These are phyloP conservation scores for Amaurobius ferox DNA, from an alignment of 2,888 invertebrate species.

Conservation along the genomic window DNA sequence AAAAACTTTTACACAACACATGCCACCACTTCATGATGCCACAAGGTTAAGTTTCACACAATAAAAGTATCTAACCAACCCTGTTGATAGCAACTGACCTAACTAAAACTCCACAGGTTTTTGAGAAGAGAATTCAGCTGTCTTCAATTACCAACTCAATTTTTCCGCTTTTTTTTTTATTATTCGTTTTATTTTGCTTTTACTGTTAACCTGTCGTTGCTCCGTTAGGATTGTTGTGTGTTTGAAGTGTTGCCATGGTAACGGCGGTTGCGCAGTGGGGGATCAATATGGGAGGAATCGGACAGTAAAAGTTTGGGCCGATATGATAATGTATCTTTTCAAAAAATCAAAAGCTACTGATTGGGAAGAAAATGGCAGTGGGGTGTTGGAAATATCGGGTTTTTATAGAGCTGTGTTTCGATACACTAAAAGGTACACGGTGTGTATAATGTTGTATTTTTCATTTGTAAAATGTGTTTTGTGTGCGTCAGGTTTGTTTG, in stretches of 20 bases:
- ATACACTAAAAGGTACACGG: background rate
- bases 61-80: too few relatives aligned
- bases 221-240: slow-evolving; percentile 63
- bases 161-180: slow-evolving; percentile 53
- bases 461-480: background rate
- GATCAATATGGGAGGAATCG: slow-evolving; percentile 48
- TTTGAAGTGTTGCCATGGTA: slow-evolving; percentile 37
- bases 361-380: background rate
- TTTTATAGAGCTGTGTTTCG: background rate
- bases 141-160: slow-evolving; percentile 28
- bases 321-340: slow-evolving; percentile 8
- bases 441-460: too few relatives aligned
- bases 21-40: background rate
- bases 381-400: background rate
- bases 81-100: slow-evolving; percentile 17
- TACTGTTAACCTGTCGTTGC: slow-evolving; percentile 50
- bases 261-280: slow-evolving; percentile 51
- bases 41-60: too few relatives aligned
- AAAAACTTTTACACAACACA: background rate
- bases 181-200: slow-evolving; percentile 33
- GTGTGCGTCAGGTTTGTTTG: background rate
- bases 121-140: slow-evolving; percentile 13
- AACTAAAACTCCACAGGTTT: slow-evolving; percentile 57
- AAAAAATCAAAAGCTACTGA: background rate
- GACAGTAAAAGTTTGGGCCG: slow-evolving; percentile 15